Base-by-base conservation (phyloP, 2,888 invertebrate genomes). In the Lymantria dispar region DNA sequence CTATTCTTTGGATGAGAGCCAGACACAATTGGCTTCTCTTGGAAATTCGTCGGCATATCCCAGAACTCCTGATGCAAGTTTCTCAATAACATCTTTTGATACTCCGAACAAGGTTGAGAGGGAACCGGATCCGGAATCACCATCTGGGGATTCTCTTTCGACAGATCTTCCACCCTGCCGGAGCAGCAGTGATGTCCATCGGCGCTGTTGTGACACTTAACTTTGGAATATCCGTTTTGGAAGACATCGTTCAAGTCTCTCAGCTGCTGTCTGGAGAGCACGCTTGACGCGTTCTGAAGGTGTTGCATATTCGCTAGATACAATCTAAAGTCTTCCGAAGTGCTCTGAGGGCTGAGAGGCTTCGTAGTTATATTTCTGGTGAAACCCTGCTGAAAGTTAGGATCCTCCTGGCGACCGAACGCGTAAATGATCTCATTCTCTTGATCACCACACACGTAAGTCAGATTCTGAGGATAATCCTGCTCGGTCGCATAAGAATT, bases 1-100 rank as follows among this genome's bases (percentile, higher is more conserved):
- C 98, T 93, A 82, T 98, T 98, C 86, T 97, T 97, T 11, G 94
- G 92, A 64, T 97, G 97, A 29, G 97, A 96, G 0, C 98, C 98
- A 30, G 96, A 96, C 0, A 98, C 96, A 72, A 96, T 95, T 8
- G 97, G 95, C 74, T 97, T 97, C 74, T 98, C 97, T 62, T 98
- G 97, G 62, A 97, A 95, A 83, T 98, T 98, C 55, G 97, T 93
- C 0, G 98, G 98, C 72, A 98, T 95, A 81, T 98, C 97, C 98
- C 98, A 98, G 78, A 98, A 98, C 80, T 98, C 98, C 72, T 97
- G 95, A 50, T 89, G 88, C 47, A 98, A 78, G 58, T 93, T 94
- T 41, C 94, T 87, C 44, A 95, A 83, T 56, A 95, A 76, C 63
- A 90, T 88, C 63, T 93, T 93, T 84, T 94, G 92, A 65, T 93